Conservation (phyloP, 2,888 invertebrate genomes). For the Ophion ventricosus region DNA sequence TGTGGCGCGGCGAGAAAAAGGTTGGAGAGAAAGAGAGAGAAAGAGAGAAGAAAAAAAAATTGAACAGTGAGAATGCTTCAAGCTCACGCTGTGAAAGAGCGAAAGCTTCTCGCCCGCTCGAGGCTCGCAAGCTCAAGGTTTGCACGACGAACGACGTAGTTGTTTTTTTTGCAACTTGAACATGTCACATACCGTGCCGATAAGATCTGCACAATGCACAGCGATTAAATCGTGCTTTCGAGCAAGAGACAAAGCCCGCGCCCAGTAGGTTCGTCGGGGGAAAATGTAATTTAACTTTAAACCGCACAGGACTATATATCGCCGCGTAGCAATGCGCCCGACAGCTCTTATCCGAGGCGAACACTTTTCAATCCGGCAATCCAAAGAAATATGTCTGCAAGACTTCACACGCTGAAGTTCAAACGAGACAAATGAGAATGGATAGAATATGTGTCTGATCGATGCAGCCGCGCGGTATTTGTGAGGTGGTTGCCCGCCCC, state of each 20-base stretch:
- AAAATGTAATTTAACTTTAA: constrained; percentile 38
- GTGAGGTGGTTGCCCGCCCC: no score
- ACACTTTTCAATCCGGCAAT: no score
- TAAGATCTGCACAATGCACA: constrained; percentile 50
- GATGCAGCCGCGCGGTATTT: no score
- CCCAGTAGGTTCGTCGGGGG: not conserved
- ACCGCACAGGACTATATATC: no score
- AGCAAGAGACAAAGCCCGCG: constrained; percentile 27
- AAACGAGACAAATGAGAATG: no score
- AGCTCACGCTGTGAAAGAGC: not conserved
- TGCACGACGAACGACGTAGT: not conserved
- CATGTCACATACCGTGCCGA: constrained; percentile 42
- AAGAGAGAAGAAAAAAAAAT: constrained; percentile 1
- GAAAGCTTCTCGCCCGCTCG: constrained; percentile 26
- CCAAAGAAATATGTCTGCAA: no score
- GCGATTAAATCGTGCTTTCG: constrained; percentile 36
- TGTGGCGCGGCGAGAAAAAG: not conserved
- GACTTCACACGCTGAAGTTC: no score
- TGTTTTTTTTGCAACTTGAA: constrained; percentile 42
- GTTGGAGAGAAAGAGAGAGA: not conserved
- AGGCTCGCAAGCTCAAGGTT: not conserved
- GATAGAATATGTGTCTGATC: no score
- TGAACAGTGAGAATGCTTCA: constrained; percentile 7
- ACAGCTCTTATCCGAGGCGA: no score
- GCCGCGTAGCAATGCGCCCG: no score